Base-by-base conservation (phyloP, 1,140 invertebrate genomes). In the Euwallacea fornicatus region DNA sequence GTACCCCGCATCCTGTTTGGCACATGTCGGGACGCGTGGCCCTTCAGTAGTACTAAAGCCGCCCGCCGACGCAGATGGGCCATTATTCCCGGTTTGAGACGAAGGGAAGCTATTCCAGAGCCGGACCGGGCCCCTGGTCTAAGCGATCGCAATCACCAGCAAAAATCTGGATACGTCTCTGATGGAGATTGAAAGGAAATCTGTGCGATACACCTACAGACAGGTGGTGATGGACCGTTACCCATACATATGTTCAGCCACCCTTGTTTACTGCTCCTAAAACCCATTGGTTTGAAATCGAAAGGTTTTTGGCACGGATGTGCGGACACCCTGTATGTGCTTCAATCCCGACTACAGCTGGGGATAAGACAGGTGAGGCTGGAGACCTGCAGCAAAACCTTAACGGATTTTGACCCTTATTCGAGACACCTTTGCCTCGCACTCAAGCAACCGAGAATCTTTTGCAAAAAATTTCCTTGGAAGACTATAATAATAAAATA, bases 191-290 rank as follows among this genome's bases (percentile, higher is more conserved):
- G 7, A 47, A 43, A 42, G 41, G 16, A 65, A 65, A 65, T 65
- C 62, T 65, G 44, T 65, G 42, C 62, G 13, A 54, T 65, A 65
- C 44, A n/a, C 16, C 13, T 11, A 50, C 46, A 13, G 44, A 43
- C 62, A 65, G 62, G 62, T 65, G 62, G 44, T 6, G 62, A 33
- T 50, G 16, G 44, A 65, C 62, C 62, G 62, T 65, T 65, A 65
- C 62, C 47, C 62, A 50, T 65, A 46, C 13, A 41, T 13, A 46
- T 13, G 62, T 65, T 42, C 50, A 65, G 56, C 62, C 3, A 41
- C 62, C 62, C 62, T 15, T 65, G 33, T 65, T 65, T 65, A 65
- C 15, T 41, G 41, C 9, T 41, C 42, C 41, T n/a, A 43, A 62
- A 16, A 58, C 55, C 9, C 55, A 58, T 16, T 50, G 46, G 9